These are phyloP conservation scores for Typhlichthys subterraneus DNA, from an alignment of 2,797 vertebrate species.

Conservation along the genomic window DNA sequence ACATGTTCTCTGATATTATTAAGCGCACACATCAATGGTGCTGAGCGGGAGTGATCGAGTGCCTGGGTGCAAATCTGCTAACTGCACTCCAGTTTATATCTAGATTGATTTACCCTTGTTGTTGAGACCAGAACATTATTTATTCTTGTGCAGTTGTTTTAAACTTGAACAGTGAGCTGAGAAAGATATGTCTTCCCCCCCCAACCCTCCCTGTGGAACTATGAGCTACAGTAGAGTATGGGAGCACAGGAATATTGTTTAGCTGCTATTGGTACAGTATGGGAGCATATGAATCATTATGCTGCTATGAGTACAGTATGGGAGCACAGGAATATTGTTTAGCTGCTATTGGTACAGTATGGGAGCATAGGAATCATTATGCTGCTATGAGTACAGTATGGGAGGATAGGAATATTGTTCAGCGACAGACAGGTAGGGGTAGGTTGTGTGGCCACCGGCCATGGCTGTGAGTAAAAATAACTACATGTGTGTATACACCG, in stretches of 20 bases:
- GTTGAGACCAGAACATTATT: no score
- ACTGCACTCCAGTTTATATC: neutral
- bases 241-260: no score
- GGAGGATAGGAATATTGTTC: neutral
- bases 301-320: neutral
- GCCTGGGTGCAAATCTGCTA: no score
- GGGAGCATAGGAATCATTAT: no score
- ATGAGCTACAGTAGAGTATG: no score
- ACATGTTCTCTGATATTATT: no score
- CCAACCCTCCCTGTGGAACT: no score
- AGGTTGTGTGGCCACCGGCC: conserved; percentile 36
- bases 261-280: no score
- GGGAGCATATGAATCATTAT: no score
- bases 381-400: neutral
- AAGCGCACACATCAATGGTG: no score
- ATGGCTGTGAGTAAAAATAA: conserved; percentile 55
- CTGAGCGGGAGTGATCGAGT: no score
- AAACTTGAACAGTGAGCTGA: conserved; percentile 14
- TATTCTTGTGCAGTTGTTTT: no score
- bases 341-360: neutral
- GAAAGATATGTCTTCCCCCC: neutral
- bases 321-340: neutral
- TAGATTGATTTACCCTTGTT: neutral
- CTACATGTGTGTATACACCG: conserved; percentile 56
- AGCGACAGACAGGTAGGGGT: conserved; percentile 19